Evolutionary conservation across 2,888 invertebrate genomes (phyloP).

Genomic region (Mesorhabditis spiculigera): DNA sequence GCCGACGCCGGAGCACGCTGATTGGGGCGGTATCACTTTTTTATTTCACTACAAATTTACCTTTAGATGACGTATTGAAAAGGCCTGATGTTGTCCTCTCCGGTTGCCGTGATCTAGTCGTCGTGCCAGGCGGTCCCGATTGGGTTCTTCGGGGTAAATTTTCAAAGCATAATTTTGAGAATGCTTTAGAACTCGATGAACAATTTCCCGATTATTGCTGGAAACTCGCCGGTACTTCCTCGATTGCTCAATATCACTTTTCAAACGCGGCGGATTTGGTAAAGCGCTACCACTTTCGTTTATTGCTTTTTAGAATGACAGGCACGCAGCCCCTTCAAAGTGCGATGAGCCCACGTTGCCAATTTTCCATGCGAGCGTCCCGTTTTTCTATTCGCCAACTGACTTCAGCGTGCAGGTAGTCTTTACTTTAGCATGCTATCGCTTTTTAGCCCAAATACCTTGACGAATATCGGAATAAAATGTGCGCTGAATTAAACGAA

Average conservation of each 20-base stretch:
- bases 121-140: slow-evolving; percentile 12
- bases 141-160: slow-evolving; percentile 11
- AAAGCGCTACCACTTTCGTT: not conserved
- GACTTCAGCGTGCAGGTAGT: slow-evolving; percentile 16
- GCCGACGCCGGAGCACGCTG: no score
- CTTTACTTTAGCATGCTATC: not conserved
- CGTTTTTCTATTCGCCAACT: slow-evolving; percentile 13
- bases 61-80: no score
- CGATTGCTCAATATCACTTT: slow-evolving; percentile 14
- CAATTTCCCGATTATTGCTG: slow-evolving; percentile 12
- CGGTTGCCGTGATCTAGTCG: slow-evolving; percentile 8
- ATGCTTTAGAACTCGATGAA: slow-evolving; percentile 7
- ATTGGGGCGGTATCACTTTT: no score
- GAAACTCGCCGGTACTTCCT: slow-evolving; percentile 10
- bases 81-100: not conserved
- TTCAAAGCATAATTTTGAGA: not conserved
- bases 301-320: not conserved
- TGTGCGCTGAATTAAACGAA: slow-evolving; percentile 7
- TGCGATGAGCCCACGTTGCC: not conserved
- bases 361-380: slow-evolving; percentile 14
- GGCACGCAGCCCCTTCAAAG: not conserved
- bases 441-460: slow-evolving; percentile 13
- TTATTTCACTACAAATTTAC: no score
- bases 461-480: slow-evolving; percentile 7
- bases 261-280: not conserved